These are phyloP conservation scores for Guaruba guarouba DNA, from an alignment of 2,113 vertebrate species.

Conservation along the genomic window DNA sequence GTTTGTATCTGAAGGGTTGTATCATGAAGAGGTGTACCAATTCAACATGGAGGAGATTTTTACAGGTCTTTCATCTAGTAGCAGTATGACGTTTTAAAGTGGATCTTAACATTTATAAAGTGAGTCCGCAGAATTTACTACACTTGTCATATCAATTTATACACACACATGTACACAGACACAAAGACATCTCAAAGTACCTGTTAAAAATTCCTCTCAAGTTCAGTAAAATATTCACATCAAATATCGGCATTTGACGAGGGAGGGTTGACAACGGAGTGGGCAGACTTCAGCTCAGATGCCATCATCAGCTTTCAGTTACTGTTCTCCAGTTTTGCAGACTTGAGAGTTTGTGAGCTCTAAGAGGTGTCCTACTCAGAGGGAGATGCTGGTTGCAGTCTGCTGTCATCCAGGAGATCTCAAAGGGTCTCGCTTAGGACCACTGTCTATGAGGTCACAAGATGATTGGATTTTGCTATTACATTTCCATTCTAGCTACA, in stretches of 20 bases:
- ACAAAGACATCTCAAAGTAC: not conserved
- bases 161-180: accelerated
- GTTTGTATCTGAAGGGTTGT: not conserved
- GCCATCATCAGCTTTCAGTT: accelerated
- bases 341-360: not conserved
- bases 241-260: not conserved
- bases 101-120: not conserved
- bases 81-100: not conserved
- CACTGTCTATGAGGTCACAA: not conserved
- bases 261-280: not conserved
- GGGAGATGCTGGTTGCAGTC: not conserved
- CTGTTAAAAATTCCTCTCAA: not conserved
- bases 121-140: not conserved
- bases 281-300: not conserved
- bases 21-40: not conserved
- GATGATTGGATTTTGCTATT: not conserved
- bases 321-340: not conserved
- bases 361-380: not conserved
- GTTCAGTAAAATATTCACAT: not conserved
- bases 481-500: not conserved
- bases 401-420: not conserved
- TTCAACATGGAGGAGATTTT: not conserved
- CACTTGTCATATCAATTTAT: not conserved
- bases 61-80: not conserved
- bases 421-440: not conserved